These are phyloP conservation scores for Chanos chanos DNA, from an alignment of 2,797 vertebrate species.

Conservation along the genomic window DNA sequence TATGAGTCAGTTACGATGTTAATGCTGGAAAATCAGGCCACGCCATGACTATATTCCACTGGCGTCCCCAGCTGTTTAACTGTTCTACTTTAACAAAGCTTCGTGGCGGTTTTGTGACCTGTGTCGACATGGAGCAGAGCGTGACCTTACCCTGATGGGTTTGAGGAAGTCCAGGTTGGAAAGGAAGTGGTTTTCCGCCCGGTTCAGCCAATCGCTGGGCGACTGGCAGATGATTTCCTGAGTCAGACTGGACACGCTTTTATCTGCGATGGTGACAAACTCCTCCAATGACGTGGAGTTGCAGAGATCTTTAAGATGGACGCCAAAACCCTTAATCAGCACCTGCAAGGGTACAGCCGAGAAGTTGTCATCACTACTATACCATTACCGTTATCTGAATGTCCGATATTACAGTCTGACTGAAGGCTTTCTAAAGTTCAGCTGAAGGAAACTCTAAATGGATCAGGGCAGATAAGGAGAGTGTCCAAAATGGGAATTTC, in stretches of 20 bases:
- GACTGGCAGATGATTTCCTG: conserved; percentile 83
- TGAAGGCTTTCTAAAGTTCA: too few relatives aligned
- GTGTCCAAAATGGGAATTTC: too few relatives aligned
- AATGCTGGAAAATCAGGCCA: too few relatives aligned
- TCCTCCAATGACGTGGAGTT: conserved; percentile 75
- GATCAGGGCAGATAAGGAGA: too few relatives aligned
- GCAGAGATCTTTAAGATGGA: conserved; percentile 83
- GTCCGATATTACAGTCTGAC: too few relatives aligned
- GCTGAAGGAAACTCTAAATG: too few relatives aligned
- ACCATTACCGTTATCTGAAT: too few relatives aligned
- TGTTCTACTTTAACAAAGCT: neutral
- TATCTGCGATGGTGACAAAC: conserved; percentile 77
- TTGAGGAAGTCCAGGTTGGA: conserved; percentile 88
- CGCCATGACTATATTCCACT: too few relatives aligned
- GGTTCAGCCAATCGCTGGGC: conserved; percentile 75
- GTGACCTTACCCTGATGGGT: conserved; percentile 80
- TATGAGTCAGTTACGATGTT: too few relatives aligned
- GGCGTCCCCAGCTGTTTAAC: too few relatives aligned
- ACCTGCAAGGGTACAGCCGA: conserved; percentile 65
- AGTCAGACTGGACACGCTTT: conserved; percentile 58
- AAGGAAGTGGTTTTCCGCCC: conserved; percentile 75
- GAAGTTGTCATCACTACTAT: neutral
- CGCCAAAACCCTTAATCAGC: conserved; percentile 83
- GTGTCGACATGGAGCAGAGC: too few relatives aligned
- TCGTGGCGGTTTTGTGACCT: neutral